Conservation (phyloP, 2,113 vertebrate genomes). For the Calonectris borealis region DNA sequence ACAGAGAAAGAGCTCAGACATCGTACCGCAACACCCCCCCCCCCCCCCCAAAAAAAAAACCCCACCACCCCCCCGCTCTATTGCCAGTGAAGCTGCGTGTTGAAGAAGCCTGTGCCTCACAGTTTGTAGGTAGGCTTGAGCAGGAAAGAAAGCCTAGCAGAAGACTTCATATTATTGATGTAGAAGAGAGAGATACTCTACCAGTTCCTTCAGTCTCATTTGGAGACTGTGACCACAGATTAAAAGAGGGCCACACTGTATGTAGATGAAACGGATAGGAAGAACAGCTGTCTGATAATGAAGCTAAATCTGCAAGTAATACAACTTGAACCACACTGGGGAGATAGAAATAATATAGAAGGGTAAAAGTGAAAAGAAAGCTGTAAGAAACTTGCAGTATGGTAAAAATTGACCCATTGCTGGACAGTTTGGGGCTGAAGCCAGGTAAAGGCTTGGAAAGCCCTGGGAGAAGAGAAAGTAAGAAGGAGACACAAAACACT, state of each 20-base stretch:
- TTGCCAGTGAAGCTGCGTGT: background rate
- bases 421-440: background rate
- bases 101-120: background rate
- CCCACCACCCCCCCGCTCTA: background rate
- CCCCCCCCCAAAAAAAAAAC: too few species aligned
- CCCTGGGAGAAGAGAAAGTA: background rate
- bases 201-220: background rate
- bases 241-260: background rate
- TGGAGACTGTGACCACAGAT: background rate
- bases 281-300: background rate
- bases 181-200: background rate
- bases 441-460: background rate
- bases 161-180: background rate
- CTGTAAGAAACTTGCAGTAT: background rate
- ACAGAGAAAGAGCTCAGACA: background rate
- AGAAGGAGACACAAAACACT: background rate
- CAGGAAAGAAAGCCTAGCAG: background rate
- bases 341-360: background rate
- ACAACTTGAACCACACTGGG: background rate
- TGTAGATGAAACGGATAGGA: rapidly evolving
- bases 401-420: background rate
- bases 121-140: background rate
- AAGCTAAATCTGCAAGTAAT: background rate
- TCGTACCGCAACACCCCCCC: background rate
- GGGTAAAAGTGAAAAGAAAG: background rate